Evolutionary conservation across 2,888 invertebrate genomes (phyloP).

Genomic region (Corbicula japonica): DNA sequence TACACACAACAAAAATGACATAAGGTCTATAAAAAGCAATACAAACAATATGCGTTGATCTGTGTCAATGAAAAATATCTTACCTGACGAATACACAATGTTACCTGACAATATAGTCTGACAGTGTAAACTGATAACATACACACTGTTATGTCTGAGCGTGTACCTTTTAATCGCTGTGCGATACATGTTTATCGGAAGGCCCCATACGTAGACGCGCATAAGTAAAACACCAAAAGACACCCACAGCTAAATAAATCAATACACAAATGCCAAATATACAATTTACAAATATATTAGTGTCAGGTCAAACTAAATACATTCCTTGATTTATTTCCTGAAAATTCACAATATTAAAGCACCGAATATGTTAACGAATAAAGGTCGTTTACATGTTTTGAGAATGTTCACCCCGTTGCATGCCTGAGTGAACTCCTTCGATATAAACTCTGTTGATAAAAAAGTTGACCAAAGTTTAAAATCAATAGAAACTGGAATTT

Average conservation of each 20-base stretch:
- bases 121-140: too few relatives aligned
- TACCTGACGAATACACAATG: too few relatives aligned
- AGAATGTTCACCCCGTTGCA: conserved; percentile 48
- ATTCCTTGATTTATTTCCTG: background rate
- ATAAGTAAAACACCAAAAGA: conserved; percentile 54
- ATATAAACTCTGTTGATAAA: conserved; percentile 6
- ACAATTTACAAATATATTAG: conserved; percentile 15
- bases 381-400: too few relatives aligned
- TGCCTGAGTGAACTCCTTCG: conserved; percentile 54
- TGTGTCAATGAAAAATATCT: too few relatives aligned
- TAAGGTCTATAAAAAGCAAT: too few relatives aligned
- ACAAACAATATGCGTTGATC: too few relatives aligned
- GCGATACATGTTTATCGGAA: conserved; percentile 32
- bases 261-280: conserved; percentile 30
- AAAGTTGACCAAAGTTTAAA: conserved; percentile 31
- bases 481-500: conserved; percentile 38
- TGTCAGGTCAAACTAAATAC: background rate
- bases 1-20: too few relatives aligned
- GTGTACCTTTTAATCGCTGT: conserved; percentile 22
- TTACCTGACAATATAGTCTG: too few relatives aligned
- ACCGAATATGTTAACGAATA: background rate
- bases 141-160: conserved; percentile 11
- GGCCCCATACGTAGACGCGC: conserved; percentile 58
- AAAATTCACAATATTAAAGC: background rate
- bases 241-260: conserved; percentile 48